Percentiles rank a stretch among this genome's conserved stretches.
These are phyloP conservation scores for Tyrophagus putrescentiae DNA, from an alignment of 1,140 invertebrate genomes.

Conservation along the genomic window DNA sequence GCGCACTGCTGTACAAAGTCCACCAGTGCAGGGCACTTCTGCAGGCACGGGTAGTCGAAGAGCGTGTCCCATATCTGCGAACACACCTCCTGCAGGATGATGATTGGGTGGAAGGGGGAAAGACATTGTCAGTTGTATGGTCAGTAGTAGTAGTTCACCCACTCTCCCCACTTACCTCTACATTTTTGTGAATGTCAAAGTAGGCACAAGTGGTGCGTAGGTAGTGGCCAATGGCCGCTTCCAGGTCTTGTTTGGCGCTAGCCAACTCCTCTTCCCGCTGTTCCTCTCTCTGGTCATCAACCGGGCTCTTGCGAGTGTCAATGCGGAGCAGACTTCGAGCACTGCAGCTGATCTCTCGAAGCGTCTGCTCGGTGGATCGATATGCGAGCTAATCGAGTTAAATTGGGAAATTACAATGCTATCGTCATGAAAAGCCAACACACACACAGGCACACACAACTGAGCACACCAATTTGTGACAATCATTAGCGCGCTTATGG, in stretches of 20 bases:
- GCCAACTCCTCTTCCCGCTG: neutral
- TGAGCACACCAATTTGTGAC: neutral
- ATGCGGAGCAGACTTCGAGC: neutral
- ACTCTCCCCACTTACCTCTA: constrained; percentile 37
- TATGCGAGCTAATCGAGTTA: constrained; percentile 7
- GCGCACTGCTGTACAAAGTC: constrained; percentile 49
- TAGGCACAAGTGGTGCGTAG: constrained; percentile 39
- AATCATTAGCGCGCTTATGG: constrained; percentile 7
- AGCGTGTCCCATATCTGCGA: constrained; percentile 50
- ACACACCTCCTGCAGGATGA: constrained; percentile 43
- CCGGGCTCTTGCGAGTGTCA: too few species aligned
- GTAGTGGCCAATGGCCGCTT: constrained; percentile 39
- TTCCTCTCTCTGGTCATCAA: neutral
- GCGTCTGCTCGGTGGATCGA: constrained; percentile 11
- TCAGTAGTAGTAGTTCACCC: neutral
- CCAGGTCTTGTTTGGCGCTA: constrained; percentile 34
- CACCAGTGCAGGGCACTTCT: constrained; percentile 43
- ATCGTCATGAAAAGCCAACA: too few species aligned
- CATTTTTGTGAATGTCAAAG: constrained; percentile 41
- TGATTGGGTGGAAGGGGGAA: neutral
- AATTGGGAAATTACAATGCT: neutral
- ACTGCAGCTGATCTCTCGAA: neutral
- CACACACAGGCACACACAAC: neutral
- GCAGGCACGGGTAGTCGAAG: constrained; percentile 57
- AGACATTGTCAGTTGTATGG: neutral